Percentiles rank a stretch among this genome's conserved stretches.
phyloP scores from a whole-genome alignment of 2,113 vertebrate species.

The Gobio gobio region DNA sequence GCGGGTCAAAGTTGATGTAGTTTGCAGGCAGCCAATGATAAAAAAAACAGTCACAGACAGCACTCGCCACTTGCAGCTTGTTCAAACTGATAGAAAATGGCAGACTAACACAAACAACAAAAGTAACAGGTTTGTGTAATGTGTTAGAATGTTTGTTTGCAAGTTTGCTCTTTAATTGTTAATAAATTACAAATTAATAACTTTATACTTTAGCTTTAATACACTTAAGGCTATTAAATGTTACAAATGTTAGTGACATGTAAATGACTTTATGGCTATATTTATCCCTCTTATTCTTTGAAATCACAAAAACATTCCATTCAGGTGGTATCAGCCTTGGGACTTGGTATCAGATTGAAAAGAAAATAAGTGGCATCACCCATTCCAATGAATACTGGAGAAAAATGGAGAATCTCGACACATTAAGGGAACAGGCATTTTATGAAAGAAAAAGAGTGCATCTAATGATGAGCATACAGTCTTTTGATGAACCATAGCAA shows the following conservation, averaged over 20 bases:
- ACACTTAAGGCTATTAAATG: no score
- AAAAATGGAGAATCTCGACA: not conserved
- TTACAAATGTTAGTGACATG: no score
- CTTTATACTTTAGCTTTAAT: no score
- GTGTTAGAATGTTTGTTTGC: not conserved
- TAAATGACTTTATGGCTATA: no score
- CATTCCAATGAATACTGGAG: no score
- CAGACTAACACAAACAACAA: not conserved
- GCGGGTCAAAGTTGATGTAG: no score
- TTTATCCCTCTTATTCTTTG: no score
- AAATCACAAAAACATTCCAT: no score
- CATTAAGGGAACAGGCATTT: not conserved
- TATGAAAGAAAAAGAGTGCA: not conserved
- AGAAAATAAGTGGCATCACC: no score
- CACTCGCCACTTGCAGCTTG: not conserved
- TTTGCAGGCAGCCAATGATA: no score
- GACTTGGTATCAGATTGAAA: no score
- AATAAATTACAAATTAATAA: not conserved
- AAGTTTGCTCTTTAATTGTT: not conserved
- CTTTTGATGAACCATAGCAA: slow-evolving; percentile 11
- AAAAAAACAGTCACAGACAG: not conserved
- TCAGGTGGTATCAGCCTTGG: no score
- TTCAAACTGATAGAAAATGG: not conserved
- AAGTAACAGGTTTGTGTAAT: not conserved
- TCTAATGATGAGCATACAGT: not conserved